Conservation (phyloP, 30 jellyfish, hydroid and myxozoan genomes). For the Turritopsis dohrnii region DNA sequence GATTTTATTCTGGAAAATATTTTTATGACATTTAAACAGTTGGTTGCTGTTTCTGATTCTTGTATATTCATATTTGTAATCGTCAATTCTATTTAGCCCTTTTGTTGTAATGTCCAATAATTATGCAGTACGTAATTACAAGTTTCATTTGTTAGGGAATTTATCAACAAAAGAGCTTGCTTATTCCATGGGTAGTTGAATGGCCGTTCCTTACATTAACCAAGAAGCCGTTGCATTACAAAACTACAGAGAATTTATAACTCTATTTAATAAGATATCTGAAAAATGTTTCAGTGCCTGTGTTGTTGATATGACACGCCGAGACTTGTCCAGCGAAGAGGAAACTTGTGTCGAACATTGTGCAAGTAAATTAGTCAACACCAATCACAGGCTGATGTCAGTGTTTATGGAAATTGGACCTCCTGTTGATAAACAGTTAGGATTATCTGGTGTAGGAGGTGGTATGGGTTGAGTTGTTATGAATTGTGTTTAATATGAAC, state of each 20-base stretch:
- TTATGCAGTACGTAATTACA: background rate
- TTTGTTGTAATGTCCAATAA: background rate
- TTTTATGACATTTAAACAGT: no score
- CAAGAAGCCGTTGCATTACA: conserved; percentile 32
- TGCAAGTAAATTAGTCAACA: conserved; percentile 75
- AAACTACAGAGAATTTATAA: conserved; percentile 78
- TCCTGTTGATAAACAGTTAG: conserved; percentile 96
- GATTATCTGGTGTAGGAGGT: conserved; percentile 74
- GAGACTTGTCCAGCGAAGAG: conserved; percentile 55
- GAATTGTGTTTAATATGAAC: no score
- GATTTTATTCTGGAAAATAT: no score
- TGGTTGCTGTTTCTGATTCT: no score
- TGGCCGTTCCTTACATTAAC: conserved; percentile 4
- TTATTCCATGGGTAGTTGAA: background rate
- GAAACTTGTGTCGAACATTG: conserved; percentile 73
- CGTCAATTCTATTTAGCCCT: background rate
- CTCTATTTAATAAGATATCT: conserved; percentile 76
- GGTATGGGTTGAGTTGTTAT: conserved; percentile 1
- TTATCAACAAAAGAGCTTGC: background rate
- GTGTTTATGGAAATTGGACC: conserved; percentile 99
- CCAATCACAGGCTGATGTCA: conserved; percentile 89
- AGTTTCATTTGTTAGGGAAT: background rate
- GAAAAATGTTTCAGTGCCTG: conserved; percentile 75
- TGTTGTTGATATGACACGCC: conserved; percentile 65
- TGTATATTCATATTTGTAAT: no score